These are phyloP conservation scores for Drosophila acutilabella DNA, from an alignment of 2,888 invertebrate genomes.

Conservation along the genomic window DNA sequence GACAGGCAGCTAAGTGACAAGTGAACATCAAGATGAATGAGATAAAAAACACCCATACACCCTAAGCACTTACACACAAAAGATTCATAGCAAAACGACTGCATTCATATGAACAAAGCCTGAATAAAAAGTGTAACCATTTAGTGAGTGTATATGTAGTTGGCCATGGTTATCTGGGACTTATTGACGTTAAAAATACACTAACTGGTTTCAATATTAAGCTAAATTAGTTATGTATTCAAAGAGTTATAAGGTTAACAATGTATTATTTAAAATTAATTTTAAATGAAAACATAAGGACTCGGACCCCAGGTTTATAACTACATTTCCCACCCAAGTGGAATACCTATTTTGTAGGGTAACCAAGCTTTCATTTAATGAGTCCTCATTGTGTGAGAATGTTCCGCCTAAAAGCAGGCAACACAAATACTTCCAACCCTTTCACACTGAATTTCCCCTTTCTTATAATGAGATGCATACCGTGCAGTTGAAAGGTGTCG, in stretches of 20 bases:
- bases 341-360: constrained; percentile 9
- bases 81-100: constrained; percentile 15
- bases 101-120: constrained; percentile 35
- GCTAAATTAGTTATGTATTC: neutral
- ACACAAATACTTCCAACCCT: constrained; percentile 18
- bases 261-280: too few species aligned
- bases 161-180: neutral
- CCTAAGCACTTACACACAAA: constrained; percentile 3
- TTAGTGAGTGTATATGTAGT: constrained; percentile 3
- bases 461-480: constrained; percentile 42
- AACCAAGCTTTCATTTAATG: constrained; percentile 39
- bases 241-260: neutral
- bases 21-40: constrained; percentile 27
- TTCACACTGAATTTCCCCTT: neutral
- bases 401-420: constrained; percentile 19
- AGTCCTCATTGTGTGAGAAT: constrained; percentile 45
- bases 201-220: neutral
- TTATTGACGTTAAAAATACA: neutral
- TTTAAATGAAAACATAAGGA: too few species aligned
- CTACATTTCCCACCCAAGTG: neutral
- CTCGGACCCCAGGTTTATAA: neutral
- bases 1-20: constrained; percentile 57
- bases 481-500: constrained; percentile 33
- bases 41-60: neutral
- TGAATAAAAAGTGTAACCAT: constrained; percentile 24